Conservation (phyloP, 2,113 vertebrate genomes). For the Malurus melanocephalus region DNA sequence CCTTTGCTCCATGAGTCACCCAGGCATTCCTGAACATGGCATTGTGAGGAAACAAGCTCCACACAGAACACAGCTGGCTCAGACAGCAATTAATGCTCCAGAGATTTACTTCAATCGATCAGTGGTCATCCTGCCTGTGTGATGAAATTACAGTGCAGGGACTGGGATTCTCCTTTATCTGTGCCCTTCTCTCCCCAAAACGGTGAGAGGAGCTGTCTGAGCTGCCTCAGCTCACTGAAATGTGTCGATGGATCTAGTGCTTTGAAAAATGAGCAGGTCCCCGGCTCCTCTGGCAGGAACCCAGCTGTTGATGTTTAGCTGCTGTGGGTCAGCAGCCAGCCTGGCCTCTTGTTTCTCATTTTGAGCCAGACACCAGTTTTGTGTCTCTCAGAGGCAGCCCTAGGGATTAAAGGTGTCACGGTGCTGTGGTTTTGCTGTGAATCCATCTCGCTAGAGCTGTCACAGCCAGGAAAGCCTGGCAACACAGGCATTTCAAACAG, state of each 20-base stretch:
- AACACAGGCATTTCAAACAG: not conserved
- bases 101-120: not conserved
- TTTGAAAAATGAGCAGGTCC: not conserved
- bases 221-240: not conserved
- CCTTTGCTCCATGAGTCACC: not conserved
- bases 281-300: not conserved
- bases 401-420: not conserved
- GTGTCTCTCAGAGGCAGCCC: not conserved
- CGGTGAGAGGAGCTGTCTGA: not conserved
- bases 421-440: not conserved
- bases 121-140: not conserved
- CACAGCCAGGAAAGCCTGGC: not conserved
- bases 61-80: not conserved
- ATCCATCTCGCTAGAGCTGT: not conserved
- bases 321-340: not conserved
- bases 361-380: not conserved
- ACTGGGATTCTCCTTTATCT: not conserved
- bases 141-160: not conserved
- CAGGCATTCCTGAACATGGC: not conserved
- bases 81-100: not conserved
- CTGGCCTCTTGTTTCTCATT: not conserved
- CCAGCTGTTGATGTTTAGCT: not conserved
- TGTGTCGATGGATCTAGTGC: rapidly evolving
- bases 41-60: not conserved
- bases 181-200: not conserved